Base-by-base conservation (phyloP, 64 coral and sea anemone species). In the Pocillopora verrucosa region DNA sequence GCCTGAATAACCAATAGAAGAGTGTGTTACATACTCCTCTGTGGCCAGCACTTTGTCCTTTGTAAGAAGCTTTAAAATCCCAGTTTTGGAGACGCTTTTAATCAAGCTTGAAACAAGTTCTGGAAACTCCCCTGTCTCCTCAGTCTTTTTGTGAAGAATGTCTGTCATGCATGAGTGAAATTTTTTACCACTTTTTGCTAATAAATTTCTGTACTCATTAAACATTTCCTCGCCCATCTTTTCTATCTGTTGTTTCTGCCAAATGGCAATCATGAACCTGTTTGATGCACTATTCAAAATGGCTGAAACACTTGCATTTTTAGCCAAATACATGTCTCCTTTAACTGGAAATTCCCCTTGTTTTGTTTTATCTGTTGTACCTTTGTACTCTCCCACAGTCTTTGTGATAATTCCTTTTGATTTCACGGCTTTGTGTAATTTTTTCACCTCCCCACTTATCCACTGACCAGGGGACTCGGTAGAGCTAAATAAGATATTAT, bases 161-260 rank as follows among this genome's bases (percentile, higher is more conserved):
- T 92, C 89, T 59, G 86, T 89, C 17, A 96, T 87, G 56, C 76
- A 90, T 45, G 91, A 91, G 91, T 99, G 97, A 74, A 99, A 99
- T 69, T 90, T 56, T 20, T 19, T 72, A 0, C 97, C 97, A 74
- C 90, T 95, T 56, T 69, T 88, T 20, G 72, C 88, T 74, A 93
- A 65, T 78, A 84, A 15, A 58, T 86, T 88, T 80, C 86, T 89
- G 74, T 99, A 89, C n/a, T 93, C 83, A 56, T 58, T 79, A 64
- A 95, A 99, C n/a, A 61, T 87, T 64, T 95, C 88, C 11, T 99
- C 86, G 20, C 97, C 97, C 77, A 95, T 74, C 36, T 93, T 16
- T 90, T 93, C 91, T 64, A 93, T 93, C 86, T 95, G 94, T 60
- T 91, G 65, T 59, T 99, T 95, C 72, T 85, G 92, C 97, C 97